Evolutionary conservation across 2,797 vertebrate genomes (phyloP).

Genomic region (Rhabdophis nuchalis): DNA sequence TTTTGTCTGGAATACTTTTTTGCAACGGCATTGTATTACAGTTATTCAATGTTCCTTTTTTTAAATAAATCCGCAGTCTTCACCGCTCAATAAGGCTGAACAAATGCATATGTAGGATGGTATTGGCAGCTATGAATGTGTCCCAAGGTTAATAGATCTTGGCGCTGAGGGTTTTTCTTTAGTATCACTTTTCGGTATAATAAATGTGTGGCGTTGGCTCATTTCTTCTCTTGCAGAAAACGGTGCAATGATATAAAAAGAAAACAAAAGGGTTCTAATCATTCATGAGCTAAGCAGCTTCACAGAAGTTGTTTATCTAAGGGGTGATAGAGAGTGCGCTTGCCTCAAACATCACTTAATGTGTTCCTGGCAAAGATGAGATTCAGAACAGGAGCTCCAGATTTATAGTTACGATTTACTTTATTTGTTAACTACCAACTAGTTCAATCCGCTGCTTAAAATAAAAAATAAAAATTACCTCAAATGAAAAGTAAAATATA

Average conservation of each 20-base stretch:
- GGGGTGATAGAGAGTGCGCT: not conserved
- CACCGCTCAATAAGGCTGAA: not conserved
- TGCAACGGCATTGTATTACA: not conserved
- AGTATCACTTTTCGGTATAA: not conserved
- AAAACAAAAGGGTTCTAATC: not conserved
- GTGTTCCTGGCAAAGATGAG: not conserved
- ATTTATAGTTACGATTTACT: not conserved
- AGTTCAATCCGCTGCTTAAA: not conserved
- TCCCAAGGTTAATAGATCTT: not conserved
- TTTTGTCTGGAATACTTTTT: not conserved
- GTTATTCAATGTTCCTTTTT: not conserved
- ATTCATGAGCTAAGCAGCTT: not conserved
- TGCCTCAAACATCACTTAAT: not conserved
- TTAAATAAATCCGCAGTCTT: not conserved
- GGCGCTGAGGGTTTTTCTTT: not conserved
- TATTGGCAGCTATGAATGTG: not conserved
- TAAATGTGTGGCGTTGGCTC: not conserved
- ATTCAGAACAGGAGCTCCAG: not conserved
- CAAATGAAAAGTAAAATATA: not conserved
- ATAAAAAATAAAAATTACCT: not conserved
- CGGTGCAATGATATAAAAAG: not conserved
- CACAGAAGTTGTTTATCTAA: not conserved
- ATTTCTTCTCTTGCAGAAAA: not conserved
- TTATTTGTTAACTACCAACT: not conserved
- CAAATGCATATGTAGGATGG: not conserved